Evolutionary conservation across 2,113 vertebrate species (phyloP).

Genomic region (Genyomyrus donnyi): DNA sequence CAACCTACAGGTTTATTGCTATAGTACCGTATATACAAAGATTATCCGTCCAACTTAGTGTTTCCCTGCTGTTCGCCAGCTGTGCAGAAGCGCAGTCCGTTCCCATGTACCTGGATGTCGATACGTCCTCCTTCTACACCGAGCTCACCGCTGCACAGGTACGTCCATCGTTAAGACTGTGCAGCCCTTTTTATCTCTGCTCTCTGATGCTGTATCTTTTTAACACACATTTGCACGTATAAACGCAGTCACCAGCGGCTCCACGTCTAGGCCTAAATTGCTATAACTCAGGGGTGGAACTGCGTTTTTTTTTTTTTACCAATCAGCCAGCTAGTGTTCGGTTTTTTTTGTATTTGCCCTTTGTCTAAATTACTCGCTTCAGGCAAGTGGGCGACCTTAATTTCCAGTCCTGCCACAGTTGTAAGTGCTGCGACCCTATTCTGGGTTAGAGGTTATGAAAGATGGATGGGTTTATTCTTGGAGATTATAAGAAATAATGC

Average conservation of each 20-base stretch:
- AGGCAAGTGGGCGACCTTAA: not conserved
- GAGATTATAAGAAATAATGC: not conserved
- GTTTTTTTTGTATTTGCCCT: not conserved
- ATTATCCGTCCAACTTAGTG: not conserved
- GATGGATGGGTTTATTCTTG: not conserved
- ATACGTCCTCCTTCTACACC: constrained; percentile 62
- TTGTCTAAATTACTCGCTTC: not conserved
- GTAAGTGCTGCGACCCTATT: not conserved
- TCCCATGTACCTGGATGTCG: constrained; percentile 61
- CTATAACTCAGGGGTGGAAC: not conserved
- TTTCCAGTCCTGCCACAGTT: not conserved
- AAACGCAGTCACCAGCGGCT: not conserved
- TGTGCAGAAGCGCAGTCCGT: constrained; percentile 61
- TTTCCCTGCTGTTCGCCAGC: constrained; percentile 36
- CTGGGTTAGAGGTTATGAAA: not conserved
- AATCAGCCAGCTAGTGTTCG: not conserved
- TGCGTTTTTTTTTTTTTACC: not conserved
- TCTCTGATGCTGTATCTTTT: not conserved
- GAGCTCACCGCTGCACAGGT: constrained; percentile 64
- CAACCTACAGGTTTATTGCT: not conserved
- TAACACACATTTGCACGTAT: not conserved
- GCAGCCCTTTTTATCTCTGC: not conserved
- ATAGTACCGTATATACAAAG: not conserved
- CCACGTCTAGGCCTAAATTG: not conserved
- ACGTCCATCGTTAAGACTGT: not conserved